Base-by-base conservation (phyloP, 2,113 vertebrate genomes). In the Brienomyrus longianalis region DNA sequence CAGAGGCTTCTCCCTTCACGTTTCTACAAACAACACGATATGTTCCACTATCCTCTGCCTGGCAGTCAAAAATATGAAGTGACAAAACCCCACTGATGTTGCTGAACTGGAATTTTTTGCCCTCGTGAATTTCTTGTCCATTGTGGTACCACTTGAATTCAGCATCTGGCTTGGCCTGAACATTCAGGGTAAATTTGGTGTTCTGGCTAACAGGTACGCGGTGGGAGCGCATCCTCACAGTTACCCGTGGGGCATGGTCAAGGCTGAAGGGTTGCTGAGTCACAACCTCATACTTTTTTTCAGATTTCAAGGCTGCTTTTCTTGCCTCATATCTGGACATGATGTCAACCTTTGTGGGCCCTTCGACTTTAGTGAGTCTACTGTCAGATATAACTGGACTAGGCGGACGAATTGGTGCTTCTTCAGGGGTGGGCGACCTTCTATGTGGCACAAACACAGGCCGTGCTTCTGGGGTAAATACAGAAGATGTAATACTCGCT, bases 71-170 rank as follows among this genome's bases (percentile, higher is more conserved):
- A 92, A 99, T 98, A 92, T 98, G 97, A 70, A 99, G 96, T 31
- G 97, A 98, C 90, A 99, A 94, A 74, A 99, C 98, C 50, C 98
- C 98, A 6, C 97, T 97, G 0, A 95, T 95, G 91, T 99, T 98
- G 91, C 93, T 97, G 80, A 98, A 97, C 87, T 93, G 97, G 92
- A 97, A 97, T 93, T 99, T 99, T 62, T 91, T 94, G 92, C 97
- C 96, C 50, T 97, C 96, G 3, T 96, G 93, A 91, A 99, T 97
- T 92, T 97, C 96, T 86, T 96, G 91, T 15, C 97, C 97, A 0
- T 99, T 98, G 91, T 99, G 98, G 93, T 96, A 99, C 98, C 98
- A 99, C 90, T 96, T 97, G n/a, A 98, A 93, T 4, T 97, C 96
- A 0, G 97, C 96, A 1, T 97, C 97, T 90, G 98, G 98, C 92